A percentile compares a stretch with the other conserved stretches of the same genome.
Evolutionary conservation across 2,797 vertebrate species (phyloP).

Genomic region (Darevskia mixta): DNA sequence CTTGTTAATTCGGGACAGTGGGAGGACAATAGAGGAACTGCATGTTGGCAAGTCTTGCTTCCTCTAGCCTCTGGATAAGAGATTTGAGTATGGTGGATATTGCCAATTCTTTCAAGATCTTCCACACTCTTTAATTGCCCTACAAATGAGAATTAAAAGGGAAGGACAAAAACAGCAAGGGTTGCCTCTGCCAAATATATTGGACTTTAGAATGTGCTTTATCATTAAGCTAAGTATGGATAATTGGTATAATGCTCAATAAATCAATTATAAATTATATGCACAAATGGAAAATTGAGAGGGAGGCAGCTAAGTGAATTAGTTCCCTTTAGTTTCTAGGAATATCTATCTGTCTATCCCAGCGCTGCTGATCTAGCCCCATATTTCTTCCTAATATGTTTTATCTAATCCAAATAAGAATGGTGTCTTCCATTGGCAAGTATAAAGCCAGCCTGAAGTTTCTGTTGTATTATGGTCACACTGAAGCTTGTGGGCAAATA

Average conservation of each 20-base stretch:
- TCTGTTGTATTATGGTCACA: neutral
- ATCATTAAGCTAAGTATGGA: constrained; percentile 75
- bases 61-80: constrained; percentile 73
- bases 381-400: neutral
- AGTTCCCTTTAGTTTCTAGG: constrained; percentile 49
- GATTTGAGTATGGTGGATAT: constrained; percentile 68
- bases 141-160: constrained; percentile 72
- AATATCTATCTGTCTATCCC: constrained; percentile 40
- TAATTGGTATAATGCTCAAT: constrained; percentile 76
- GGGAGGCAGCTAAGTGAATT: constrained; percentile 63
- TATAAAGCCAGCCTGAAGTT: neutral
- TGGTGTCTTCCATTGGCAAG: neutral
- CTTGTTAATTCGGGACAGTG: constrained; percentile 58
- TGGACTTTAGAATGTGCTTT: constrained; percentile 70
- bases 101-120: constrained; percentile 76
- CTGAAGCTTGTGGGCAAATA: neutral
- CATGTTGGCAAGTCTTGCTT: constrained; percentile 67
- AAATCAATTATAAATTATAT: constrained; percentile 76
- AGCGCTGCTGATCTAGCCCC: neutral
- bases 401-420: neutral
- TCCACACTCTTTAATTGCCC: constrained; percentile 74
- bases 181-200: constrained; percentile 69
- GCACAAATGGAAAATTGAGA: constrained; percentile 69
- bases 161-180: constrained; percentile 39
- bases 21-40: constrained; percentile 61